phyloP scores from a whole-genome alignment of 2,113 vertebrate species.

The Ammodytes marinus region DNA sequence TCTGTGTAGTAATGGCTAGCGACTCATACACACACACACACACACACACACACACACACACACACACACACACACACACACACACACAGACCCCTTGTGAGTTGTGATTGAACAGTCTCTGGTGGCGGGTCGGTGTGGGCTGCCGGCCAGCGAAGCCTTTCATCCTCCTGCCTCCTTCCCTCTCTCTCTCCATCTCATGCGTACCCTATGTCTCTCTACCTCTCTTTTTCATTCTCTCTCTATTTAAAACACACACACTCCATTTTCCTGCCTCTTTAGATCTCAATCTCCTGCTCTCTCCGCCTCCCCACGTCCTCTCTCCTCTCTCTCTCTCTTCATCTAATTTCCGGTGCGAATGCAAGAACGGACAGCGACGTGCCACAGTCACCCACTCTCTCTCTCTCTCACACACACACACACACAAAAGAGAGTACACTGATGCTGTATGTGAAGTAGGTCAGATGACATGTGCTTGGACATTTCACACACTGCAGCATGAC shows the following conservation, averaged over 20 bases:
- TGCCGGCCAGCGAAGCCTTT: slow-evolving; percentile 51
- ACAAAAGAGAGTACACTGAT: not conserved
- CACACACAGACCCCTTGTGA: slow-evolving; percentile 48
- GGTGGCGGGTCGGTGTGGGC: slow-evolving; percentile 47
- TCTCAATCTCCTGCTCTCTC: not conserved
- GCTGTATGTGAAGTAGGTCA: slow-evolving; percentile 66
- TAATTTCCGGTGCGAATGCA: slow-evolving; percentile 48
- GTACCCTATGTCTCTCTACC: slow-evolving; percentile 23
- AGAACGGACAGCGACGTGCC: slow-evolving; percentile 24
- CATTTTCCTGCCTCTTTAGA: not conserved
- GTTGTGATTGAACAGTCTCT: slow-evolving; percentile 31
- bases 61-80: slow-evolving; percentile 45
- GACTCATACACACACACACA: slow-evolving; percentile 30
- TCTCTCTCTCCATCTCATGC: slow-evolving; percentile 1
- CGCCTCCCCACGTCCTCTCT: not conserved
- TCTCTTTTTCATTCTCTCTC: slow-evolving; percentile 2
- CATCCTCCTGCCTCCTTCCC: slow-evolving; percentile 41
- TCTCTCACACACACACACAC: slow-evolving; percentile 25
- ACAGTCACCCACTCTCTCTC: slow-evolving; percentile 12
- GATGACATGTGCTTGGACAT: slow-evolving; percentile 29
- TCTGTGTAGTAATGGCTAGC: slow-evolving; percentile 27
- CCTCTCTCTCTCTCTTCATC: slow-evolving; percentile 6
- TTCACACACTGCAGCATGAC: slow-evolving; percentile 12
- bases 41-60: slow-evolving; percentile 49
- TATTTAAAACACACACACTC: slow-evolving; percentile 27